phyloP scores from a whole-genome alignment of 1,140 invertebrate genomes.

The Bombus superbus region DNA sequence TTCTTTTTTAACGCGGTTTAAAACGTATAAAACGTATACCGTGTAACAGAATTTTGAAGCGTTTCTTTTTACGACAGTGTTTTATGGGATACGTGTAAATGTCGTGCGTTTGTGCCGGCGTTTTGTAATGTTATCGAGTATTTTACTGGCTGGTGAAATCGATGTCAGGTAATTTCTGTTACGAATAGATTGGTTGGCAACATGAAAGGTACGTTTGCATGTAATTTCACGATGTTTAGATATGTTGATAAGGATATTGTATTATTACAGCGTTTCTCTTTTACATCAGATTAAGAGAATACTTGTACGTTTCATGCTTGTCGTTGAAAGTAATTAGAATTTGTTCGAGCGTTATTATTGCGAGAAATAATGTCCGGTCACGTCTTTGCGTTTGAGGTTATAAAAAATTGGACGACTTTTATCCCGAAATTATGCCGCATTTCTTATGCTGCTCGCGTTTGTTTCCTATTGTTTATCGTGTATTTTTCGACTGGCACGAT shows the following conservation, averaged over 20 bases:
- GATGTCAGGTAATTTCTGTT: neutral
- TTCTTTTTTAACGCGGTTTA: neutral
- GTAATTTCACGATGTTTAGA: neutral
- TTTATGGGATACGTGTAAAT: neutral
- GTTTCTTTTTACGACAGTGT: neutral
- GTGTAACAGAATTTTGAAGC: neutral
- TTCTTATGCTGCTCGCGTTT: neutral
- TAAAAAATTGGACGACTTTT: neutral
- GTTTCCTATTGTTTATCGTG: neutral
- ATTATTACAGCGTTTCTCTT: neutral
- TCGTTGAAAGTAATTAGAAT: neutral
- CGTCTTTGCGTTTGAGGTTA: neutral
- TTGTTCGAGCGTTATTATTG: neutral
- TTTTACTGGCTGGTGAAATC: neutral
- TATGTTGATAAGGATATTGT: neutral
- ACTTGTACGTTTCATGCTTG: neutral
- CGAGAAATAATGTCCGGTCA: too few relatives aligned
- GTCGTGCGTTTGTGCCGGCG: neutral
- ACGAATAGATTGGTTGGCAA: too few relatives aligned
- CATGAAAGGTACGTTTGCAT: neutral
- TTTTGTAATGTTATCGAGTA: neutral
- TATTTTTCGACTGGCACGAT: neutral
- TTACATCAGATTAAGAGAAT: neutral
- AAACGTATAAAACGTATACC: neutral
- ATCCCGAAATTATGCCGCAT: neutral